Conservation (phyloP, 2,888 invertebrate genomes). For the Catocala fraxini region DNA sequence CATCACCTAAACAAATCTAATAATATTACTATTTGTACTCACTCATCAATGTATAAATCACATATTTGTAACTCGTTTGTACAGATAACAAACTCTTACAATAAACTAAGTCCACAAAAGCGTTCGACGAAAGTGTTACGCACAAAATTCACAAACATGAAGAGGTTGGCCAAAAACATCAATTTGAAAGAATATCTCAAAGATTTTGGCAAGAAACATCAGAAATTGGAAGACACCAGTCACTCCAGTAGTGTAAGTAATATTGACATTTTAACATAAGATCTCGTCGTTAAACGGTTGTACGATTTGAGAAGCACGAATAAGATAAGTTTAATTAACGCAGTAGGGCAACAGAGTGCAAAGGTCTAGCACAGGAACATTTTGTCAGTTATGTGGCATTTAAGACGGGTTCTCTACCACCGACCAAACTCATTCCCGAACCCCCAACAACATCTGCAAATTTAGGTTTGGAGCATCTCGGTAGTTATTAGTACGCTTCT, state of each 20-base stretch:
- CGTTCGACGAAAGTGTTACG: conserved; percentile 67
- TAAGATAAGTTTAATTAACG: too few species aligned
- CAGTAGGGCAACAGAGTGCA: too few species aligned
- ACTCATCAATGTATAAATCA: background rate
- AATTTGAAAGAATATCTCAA: conserved; percentile 54
- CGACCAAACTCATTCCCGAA: too few species aligned
- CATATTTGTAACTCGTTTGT: conserved; percentile 24
- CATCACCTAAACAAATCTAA: too few species aligned
- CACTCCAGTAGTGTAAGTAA: conserved; percentile 50
- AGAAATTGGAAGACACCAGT: conserved; percentile 54
- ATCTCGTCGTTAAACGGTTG: too few species aligned
- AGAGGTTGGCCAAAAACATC: conserved; percentile 56
- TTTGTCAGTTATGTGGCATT: too few species aligned
- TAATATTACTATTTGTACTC: background rate
- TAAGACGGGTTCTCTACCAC: too few species aligned
- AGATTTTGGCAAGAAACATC: conserved; percentile 50
- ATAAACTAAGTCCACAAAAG: conserved; percentile 70
- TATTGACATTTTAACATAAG: background rate
- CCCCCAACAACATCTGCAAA: too few species aligned
- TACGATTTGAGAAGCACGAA: too few species aligned
- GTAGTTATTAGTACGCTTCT: too few species aligned
- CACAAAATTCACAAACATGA: conserved; percentile 77
- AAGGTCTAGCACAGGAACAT: too few species aligned
- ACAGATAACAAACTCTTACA: conserved; percentile 72
- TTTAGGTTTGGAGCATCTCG: too few species aligned